phyloP scores from a whole-genome alignment of 1,140 invertebrate genomes.

The Ceratosolen fusciceps region DNA sequence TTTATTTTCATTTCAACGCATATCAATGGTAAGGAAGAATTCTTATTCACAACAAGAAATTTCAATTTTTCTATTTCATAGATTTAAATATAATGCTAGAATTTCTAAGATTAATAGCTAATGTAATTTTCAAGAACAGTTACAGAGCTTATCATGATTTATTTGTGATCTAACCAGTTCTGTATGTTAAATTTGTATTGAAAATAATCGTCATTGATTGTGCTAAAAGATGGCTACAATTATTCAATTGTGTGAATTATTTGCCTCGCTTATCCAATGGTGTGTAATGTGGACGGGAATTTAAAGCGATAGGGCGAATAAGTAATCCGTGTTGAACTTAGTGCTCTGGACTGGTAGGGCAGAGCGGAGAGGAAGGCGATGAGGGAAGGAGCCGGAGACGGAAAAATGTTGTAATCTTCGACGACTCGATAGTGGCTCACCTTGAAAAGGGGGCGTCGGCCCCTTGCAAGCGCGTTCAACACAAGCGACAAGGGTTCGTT shows the following conservation, averaged over 20 bases:
- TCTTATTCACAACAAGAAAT: too few relatives aligned
- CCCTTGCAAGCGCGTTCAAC: conserved; percentile 46
- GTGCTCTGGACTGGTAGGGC: background rate
- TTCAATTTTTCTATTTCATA: background rate
- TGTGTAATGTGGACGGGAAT: too few relatives aligned
- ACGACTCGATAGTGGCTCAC: conserved; percentile 59
- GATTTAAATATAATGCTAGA: background rate
- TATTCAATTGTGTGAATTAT: too few relatives aligned
- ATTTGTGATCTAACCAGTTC: too few relatives aligned
- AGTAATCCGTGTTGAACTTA: background rate
- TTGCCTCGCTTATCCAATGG: too few relatives aligned
- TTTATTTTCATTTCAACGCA: conserved; percentile 96
- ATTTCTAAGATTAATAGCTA: too few relatives aligned
- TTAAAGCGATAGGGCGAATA: background rate
- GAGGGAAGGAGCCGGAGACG: conserved; percentile 45
- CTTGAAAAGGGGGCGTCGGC: conserved; percentile 65
- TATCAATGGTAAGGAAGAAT: conserved; percentile 90
- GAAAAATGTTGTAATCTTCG: conserved; percentile 63
- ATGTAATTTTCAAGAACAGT: too few relatives aligned
- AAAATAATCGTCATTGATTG: too few relatives aligned
- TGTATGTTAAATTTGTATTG: too few relatives aligned
- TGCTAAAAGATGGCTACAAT: too few relatives aligned
- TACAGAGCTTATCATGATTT: too few relatives aligned
- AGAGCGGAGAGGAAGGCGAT: conserved; percentile 33
- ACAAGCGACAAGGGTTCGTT: conserved; percentile 52